Evolutionary conservation across 1,140 invertebrate genomes (phyloP), one percentile per base, ranked within the genome.

Genomic region (Drosophila takahashii): DNA sequence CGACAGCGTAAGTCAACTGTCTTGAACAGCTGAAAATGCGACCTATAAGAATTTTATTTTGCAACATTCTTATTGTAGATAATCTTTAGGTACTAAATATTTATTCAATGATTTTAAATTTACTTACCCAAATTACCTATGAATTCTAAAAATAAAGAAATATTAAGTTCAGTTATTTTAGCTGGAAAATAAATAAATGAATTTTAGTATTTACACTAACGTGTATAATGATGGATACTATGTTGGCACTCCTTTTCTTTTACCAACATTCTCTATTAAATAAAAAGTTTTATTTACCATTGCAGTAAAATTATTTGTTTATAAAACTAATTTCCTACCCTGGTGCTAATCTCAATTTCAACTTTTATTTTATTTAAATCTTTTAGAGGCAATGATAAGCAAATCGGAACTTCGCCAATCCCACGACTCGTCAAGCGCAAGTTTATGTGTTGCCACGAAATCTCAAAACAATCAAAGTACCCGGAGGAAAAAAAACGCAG

Each of bases 311-410:
- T 85, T 77, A 77, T 80, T 64, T 73, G 67, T 57, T 56, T 50
- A 7, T 26, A 15, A 78, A 87, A 83, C 84, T 87, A 87, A 87
- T 87, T 87, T 83, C 71, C 60, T 77, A 50, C 79, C 66, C 52
- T 79, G 77, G 72, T 44, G 79, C 83, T 87, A 79, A 87, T 87
- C 83, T 79, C 76, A 83, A 79, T 79, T 79, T 71, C 75, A 87
- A 87, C 79, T 87, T 87, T 87, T 79, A 87, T 89, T 87, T 87
- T 87, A 87, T 87, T 87, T 83, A 83, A 87, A 87, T 87, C 70
- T 66, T 15, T 54, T 26, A 37, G 37, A 27, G 48, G 53, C 62
- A 81, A 70, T 81, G 81, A 81, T 81, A 85, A 81, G 77, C 62
- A 69, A 60, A 77, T 53, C 36, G 15, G 26, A 67, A 45, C 52